Evolutionary conservation across 2,113 vertebrate species (phyloP), one percentile per base, ranked within the genome.

Genomic region (Gulo gulo): DNA sequence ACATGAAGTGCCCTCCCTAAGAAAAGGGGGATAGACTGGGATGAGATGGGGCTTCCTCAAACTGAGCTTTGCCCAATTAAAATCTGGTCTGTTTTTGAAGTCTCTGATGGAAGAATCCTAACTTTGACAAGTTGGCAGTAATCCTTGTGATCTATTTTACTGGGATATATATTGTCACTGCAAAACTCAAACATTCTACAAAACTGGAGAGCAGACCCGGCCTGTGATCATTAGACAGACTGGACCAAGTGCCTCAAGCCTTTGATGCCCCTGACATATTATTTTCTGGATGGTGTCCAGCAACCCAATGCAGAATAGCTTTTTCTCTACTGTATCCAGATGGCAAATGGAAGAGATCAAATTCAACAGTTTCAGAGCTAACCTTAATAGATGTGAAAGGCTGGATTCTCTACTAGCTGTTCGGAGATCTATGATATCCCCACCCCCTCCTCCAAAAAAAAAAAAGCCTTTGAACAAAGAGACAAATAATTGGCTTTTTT

Each of bases 281-380:
- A 98, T 97, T 98, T 98, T 98, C 97, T 98, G 98, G 98, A 98
- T 78, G 96, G 97, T 97, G 94, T 98, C 98, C 98, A 98, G 98
- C 93, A 97, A 92, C 52, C 95, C 96, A 97, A 12, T 85, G 95
- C 96, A 98, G 97, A 98, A 97, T 97, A 96, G 97, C 67, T 97
- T 96, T 98, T 98, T 50, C 96, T 98, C 96, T 98, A 98, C 98
- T 97, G 98, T 98, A 97, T 98, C 98, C 98, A 98, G 98, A 98
- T 98, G 98, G 98, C 94, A 98, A 98, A 98, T 97, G 97, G 98
- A 97, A 98, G 96, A 97, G 95, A 98, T 97, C 98, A 98, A 98
- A 98, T 97, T 98, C 98, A 98, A 96, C 98, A 96, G 94, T 98
- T 97, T 94, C 95, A 94, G 95, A 93, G 78, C 71, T 97, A 97